Evolutionary conservation across 2,113 vertebrate species (phyloP).

Genomic region (Sylvietta virens): DNA sequence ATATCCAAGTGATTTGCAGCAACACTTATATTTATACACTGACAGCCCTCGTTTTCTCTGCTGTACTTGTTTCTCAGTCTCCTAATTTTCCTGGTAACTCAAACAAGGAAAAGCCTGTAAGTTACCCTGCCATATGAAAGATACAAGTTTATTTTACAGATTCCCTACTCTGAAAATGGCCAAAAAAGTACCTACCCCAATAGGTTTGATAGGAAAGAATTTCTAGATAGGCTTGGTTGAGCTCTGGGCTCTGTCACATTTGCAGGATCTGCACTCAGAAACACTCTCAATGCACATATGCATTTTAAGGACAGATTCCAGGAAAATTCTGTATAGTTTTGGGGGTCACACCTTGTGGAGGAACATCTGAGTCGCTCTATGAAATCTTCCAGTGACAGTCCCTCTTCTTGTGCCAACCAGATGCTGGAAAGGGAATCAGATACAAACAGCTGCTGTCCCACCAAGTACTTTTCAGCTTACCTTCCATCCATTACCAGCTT

Average conservation of each 20-base stretch:
- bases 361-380: neutral
- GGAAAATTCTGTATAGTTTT: neutral
- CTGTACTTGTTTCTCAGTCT: neutral
- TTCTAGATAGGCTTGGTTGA: neutral
- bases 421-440: neutral
- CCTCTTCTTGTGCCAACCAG: neutral
- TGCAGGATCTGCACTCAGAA: neutral
- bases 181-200: fast-evolving
- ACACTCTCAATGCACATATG: fast-evolving
- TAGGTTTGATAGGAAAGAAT: neutral
- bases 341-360: neutral
- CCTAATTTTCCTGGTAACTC: neutral
- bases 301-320: neutral
- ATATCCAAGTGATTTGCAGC: neutral
- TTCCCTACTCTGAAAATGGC: neutral
- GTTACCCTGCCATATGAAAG: neutral
- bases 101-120: neutral
- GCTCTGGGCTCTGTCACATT: neutral
- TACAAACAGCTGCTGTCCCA: neutral
- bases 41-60: neutral
- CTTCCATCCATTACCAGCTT: neutral
- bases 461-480: neutral
- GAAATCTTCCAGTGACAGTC: neutral
- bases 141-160: neutral
- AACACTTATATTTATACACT: neutral